Percentiles rank a stretch among this genome's conserved stretches.
Evolutionary conservation across 92 coral and sea anemone genomes (phyloP).

Genomic region (Meandrina meandrites): DNA sequence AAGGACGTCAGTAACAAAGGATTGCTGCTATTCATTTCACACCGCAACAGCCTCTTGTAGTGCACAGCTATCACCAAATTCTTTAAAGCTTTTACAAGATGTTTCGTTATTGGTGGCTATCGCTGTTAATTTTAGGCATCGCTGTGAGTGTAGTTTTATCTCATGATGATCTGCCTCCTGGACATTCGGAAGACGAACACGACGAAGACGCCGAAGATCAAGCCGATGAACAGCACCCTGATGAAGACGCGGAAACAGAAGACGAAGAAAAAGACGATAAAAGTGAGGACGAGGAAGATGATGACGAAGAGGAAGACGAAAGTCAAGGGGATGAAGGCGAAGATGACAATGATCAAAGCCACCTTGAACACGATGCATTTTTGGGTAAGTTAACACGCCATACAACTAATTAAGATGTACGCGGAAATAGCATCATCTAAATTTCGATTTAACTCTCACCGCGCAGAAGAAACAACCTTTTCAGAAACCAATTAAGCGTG

Average conservation of each 20-base stretch:
- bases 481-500: not conserved
- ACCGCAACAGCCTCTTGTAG: not conserved
- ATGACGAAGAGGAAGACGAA: slow-evolving; percentile 45
- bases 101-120: slow-evolving; percentile 38
- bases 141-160: not conserved
- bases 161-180: slow-evolving; percentile 33
- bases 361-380: slow-evolving; percentile 81
- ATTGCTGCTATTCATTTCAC: not conserved
- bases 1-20: slow-evolving; percentile 3
- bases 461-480: not conserved
- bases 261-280: slow-evolving; percentile 56
- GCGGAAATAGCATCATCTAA: not conserved
- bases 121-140: slow-evolving; percentile 26
- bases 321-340: slow-evolving; percentile 53
- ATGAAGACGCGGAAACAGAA: slow-evolving; percentile 49
- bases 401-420: not conserved
- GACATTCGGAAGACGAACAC: slow-evolving; percentile 49
- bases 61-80: not conserved
- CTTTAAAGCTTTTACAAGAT: slow-evolving; percentile 6
- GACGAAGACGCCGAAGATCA: slow-evolving; percentile 49
- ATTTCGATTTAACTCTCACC: not conserved
- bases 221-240: slow-evolving; percentile 51
- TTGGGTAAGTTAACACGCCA: slow-evolving; percentile 60
- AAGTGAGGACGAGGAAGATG: slow-evolving; percentile 38
- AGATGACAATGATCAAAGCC: slow-evolving; percentile 39